Evolutionary conservation across 2,113 vertebrate genomes (phyloP), one percentile per base, ranked within the genome.

Genomic region (Microtus oregoni): DNA sequence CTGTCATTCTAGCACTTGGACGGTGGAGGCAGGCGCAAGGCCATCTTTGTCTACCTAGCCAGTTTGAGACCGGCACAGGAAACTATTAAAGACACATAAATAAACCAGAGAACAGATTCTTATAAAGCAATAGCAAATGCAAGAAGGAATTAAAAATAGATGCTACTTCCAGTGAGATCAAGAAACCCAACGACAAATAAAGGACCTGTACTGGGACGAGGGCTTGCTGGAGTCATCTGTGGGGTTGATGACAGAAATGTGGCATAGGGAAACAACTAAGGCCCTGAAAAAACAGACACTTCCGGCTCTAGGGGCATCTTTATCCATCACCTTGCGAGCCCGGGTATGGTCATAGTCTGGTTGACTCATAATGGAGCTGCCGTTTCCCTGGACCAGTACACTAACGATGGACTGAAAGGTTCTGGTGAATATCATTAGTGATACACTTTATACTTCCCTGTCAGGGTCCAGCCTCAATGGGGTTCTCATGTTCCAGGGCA

Each of bases 141-240:
- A 47, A 1, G 9, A 41, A 85, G 52, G 52, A 81, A 78, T 52
- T 19, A 32, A 89, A 86, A 92, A 70, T 50, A 12, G 76, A 41
- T 24, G 55, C 7, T n/a, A 52, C 35, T 81, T 91, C 55, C 89
- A 41, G 19, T 22, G 81, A 89, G 65, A 86, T 20, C 76, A 52
- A 92, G 58, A 89, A 76, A 92, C 58, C 47, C 86, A 63, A 41
- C 15, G 58, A 92, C 85, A 91, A 63, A 44, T 24, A 79, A 38
- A 47, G 89, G 58, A 70, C 22, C 11, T 44, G 3, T 7, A 7
- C 2, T 68, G 38, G n/a, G 44, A 85, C 15, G 38, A 68, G 15
- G 47, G 20, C 17, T 7, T 72, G 26, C 30, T 67, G 10, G 24
- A 52, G 10, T 85, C 88, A 75, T 58, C 20, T 94, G 47, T 75